Percentiles rank a stretch among this genome's conserved stretches.
Conservation (phyloP, 2,113 vertebrate genomes). For the Toxotes jaculatrix region DNA sequence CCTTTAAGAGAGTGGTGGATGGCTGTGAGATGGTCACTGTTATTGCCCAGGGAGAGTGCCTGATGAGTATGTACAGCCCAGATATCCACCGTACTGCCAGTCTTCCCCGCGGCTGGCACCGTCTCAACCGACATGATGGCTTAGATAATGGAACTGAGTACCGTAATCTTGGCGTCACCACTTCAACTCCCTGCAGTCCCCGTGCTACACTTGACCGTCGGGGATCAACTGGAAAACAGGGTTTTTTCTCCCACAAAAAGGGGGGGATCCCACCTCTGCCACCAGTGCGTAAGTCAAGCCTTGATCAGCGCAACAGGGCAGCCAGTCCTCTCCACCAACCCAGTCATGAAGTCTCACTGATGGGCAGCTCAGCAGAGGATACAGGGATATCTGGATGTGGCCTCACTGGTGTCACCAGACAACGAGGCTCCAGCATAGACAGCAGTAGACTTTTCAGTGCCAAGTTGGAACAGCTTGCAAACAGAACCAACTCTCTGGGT, state of each 20-base stretch:
- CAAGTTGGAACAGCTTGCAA: constrained; percentile 94
- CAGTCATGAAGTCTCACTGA: constrained; percentile 78
- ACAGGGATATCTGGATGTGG: constrained; percentile 58
- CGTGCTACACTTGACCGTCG: constrained; percentile 89
- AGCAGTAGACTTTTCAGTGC: constrained; percentile 95
- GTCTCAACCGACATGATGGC: constrained; percentile 85
- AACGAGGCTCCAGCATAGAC: constrained; percentile 85
- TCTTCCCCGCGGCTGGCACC: constrained; percentile 87
- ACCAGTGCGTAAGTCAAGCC: constrained; percentile 95
- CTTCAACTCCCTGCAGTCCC: constrained; percentile 86
- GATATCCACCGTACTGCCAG: constrained; percentile 87
- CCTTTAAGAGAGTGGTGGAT: constrained; percentile 88
- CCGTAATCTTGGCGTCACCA: constrained; percentile 68
- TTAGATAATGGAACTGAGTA: constrained; percentile 82
- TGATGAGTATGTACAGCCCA: constrained; percentile 80
- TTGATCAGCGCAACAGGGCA: constrained; percentile 97
- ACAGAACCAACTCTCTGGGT: constrained; percentile 93
- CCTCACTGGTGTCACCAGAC: constrained; percentile 68
- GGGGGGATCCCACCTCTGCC: constrained; percentile 94
- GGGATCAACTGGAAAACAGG: constrained; percentile 88
- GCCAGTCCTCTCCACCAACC: constrained; percentile 88
- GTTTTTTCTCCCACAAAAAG: constrained; percentile 91
- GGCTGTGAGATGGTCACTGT: constrained; percentile 89
- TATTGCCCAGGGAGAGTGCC: constrained; percentile 68
- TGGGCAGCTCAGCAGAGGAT: constrained; percentile 85